phyloP scores from a whole-genome alignment of 2,113 vertebrate genomes.

The Mormyrus iriodes region DNA sequence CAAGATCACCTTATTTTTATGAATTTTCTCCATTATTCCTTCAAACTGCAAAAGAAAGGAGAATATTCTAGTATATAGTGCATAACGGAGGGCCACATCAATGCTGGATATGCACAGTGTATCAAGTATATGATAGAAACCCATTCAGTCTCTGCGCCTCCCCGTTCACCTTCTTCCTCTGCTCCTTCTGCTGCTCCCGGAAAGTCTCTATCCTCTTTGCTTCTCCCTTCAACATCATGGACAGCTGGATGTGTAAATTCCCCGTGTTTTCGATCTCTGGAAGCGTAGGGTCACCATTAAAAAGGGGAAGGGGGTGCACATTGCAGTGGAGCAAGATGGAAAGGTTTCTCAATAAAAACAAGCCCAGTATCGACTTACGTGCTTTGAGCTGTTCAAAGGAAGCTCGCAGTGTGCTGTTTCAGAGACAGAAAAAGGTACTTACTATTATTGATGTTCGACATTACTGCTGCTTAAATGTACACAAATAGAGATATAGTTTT shows the following conservation, averaged over 20 bases:
- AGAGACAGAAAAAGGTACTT: neutral
- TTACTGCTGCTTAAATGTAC: neutral
- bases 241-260: slow-evolving; percentile 81
- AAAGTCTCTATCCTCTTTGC: slow-evolving; percentile 81
- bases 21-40: slow-evolving; percentile 75
- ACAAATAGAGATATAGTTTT: neutral
- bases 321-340: neutral
- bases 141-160: too few relatives aligned
- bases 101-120: neutral
- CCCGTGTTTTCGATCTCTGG: slow-evolving; percentile 85
- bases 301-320: neutral
- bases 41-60: slow-evolving; percentile 69
- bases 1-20: slow-evolving; percentile 80
- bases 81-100: slow-evolving; percentile 14
- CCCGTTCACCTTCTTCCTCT: slow-evolving; percentile 78
- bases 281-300: slow-evolving; percentile 6
- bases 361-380: slow-evolving; percentile 65
- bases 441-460: neutral
- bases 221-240: slow-evolving; percentile 76
- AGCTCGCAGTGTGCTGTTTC: slow-evolving; percentile 72
- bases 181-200: slow-evolving; percentile 88
- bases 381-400: slow-evolving; percentile 84
- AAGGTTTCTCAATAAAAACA: neutral
- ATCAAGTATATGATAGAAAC: neutral
- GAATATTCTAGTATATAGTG: neutral